These are phyloP conservation scores for Hirudinaria manillensis DNA, from an alignment of 2,888 invertebrate genomes.

Conservation along the genomic window DNA sequence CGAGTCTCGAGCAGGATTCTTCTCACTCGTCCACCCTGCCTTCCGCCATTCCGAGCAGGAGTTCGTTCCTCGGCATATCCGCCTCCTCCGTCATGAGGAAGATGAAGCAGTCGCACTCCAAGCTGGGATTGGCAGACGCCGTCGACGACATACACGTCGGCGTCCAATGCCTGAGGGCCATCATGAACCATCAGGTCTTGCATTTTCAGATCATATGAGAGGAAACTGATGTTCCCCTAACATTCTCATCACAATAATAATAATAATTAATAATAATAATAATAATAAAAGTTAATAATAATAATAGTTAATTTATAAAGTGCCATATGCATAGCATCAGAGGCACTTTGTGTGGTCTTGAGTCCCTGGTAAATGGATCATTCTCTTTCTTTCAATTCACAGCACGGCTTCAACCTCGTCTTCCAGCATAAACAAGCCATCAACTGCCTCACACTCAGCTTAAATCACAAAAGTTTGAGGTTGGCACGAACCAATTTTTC, in stretches of 20 bases:
- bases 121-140: conserved; percentile 54
- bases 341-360: too few relatives aligned
- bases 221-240: too few relatives aligned
- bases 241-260: too few relatives aligned
- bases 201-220: neutral
- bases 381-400: conserved; percentile 40
- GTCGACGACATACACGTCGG: conserved; percentile 98
- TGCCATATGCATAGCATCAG: too few relatives aligned
- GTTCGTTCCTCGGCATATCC: conserved; percentile 20
- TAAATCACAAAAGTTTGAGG: conserved; percentile 89
- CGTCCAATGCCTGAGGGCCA: conserved; percentile 96
- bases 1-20: conserved; percentile 1
- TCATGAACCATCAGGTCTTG: conserved; percentile 91
- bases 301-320: too few relatives aligned
- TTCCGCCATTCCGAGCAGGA: conserved; percentile 3
- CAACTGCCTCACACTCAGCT: conserved; percentile 91
- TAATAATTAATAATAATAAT: too few relatives aligned
- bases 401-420: conserved; percentile 98
- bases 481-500: conserved; percentile 42
- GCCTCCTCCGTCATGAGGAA: conserved; percentile 16
- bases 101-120: conserved; percentile 41
- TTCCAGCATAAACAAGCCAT: conserved; percentile 96
- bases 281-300: too few relatives aligned
- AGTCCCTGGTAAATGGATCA: neutral
- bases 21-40: neutral